Evolutionary conservation across 92 coral and sea anemone genomes (phyloP).

Genomic region (Bergia puertoricense): DNA sequence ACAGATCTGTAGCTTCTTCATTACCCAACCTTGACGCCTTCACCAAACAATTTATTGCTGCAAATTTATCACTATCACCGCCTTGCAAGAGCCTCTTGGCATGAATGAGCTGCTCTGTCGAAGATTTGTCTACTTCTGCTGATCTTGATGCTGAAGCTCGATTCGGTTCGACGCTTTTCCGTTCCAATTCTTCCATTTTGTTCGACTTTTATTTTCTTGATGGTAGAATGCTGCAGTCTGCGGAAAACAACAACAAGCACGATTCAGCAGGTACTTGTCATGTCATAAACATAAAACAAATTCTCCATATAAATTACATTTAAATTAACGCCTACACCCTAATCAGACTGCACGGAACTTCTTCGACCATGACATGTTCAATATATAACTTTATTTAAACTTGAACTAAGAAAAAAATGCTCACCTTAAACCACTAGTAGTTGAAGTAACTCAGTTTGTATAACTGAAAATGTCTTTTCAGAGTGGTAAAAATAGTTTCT

Average conservation of each 20-base stretch:
- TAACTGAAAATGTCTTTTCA: not conserved
- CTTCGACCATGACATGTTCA: not conserved
- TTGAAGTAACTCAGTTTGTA: no score
- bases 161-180: constrained; percentile 4
- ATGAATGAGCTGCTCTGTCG: not conserved
- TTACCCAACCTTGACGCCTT: constrained; percentile 67
- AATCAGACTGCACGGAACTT: not conserved
- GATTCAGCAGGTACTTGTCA: constrained; percentile 28
- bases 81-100: constrained; percentile 2
- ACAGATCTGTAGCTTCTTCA: constrained; percentile 65
- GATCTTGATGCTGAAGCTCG: constrained; percentile 1
- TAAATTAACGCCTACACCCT: not conserved
- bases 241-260: not conserved
- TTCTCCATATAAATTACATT: not conserved
- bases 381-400: not conserved
- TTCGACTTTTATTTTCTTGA: not conserved
- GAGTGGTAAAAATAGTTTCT: not conserved
- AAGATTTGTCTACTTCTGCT: not conserved
- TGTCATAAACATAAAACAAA: not conserved
- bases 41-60: constrained; percentile 57
- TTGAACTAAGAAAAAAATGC: not conserved
- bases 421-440: not conserved
- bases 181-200: constrained; percentile 29
- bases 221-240: not conserved
- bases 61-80: constrained; percentile 43